Evolutionary conservation across 2,113 vertebrate species (phyloP).

Genomic region (Tachuris rubrigastra): DNA sequence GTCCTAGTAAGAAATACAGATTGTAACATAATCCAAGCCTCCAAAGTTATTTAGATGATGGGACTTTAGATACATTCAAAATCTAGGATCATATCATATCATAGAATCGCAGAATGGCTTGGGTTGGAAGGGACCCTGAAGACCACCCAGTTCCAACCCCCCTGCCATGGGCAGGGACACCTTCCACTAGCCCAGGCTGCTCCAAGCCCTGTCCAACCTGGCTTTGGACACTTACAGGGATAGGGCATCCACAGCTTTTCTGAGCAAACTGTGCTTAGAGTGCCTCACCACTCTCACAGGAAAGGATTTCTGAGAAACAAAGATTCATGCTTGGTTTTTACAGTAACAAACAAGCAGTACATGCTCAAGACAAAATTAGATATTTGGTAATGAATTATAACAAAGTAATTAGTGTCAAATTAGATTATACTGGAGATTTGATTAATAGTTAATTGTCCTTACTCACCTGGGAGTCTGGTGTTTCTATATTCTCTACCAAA

Average conservation of each 20-base stretch:
- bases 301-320: neutral
- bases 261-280: neutral
- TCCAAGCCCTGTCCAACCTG: neutral
- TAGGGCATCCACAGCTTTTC: neutral
- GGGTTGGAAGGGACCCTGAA: neutral
- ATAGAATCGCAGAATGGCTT: neutral
- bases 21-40: neutral
- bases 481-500: slow-evolving; percentile 6
- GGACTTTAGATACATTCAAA: neutral
- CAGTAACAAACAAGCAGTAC: slow-evolving; percentile 16
- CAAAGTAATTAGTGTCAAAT: slow-evolving; percentile 52
- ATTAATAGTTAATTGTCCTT: slow-evolving; percentile 60
- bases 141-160: accelerated
- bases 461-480: slow-evolving; percentile 25
- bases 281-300: neutral
- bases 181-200: neutral
- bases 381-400: slow-evolving; percentile 63
- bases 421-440: slow-evolving; percentile 45
- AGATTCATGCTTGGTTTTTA: neutral
- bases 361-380: slow-evolving; percentile 55
- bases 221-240: neutral
- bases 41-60: neutral
- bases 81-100: neutral
- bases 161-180: neutral
- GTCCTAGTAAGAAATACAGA: neutral